Conservation (phyloP, 2,797 vertebrate genomes). For the Buphagus erythrorhynchus region DNA sequence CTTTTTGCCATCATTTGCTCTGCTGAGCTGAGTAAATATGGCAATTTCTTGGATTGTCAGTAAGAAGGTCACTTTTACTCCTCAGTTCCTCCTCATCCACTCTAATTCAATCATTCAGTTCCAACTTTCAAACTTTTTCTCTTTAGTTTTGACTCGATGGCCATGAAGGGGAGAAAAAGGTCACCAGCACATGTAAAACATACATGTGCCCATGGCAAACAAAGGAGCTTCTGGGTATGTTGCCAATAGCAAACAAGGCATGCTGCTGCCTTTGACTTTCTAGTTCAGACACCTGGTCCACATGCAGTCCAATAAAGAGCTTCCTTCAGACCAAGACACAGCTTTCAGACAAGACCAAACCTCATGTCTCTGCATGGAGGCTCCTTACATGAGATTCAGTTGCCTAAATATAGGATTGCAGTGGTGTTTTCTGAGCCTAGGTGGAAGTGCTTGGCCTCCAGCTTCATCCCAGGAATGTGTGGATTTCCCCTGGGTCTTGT, state of each 20-base stretch:
- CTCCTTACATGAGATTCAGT: not conserved
- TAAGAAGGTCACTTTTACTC: constrained; percentile 47
- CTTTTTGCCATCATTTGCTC: constrained; percentile 59
- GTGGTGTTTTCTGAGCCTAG: not conserved
- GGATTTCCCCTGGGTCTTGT: not conserved
- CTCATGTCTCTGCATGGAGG: not conserved
- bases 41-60: constrained; percentile 25
- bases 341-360: not conserved
- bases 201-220: not conserved
- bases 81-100: not conserved
- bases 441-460: not conserved
- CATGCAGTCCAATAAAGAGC: not conserved
- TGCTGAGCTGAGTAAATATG: constrained; percentile 46
- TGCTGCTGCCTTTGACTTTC: not conserved
- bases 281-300: not conserved
- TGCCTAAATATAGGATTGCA: not conserved
- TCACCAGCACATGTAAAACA: not conserved
- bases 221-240: not conserved
- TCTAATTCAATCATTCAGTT: not conserved
- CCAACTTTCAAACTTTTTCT: constrained; percentile 2
- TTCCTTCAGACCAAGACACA: not conserved
- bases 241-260: not conserved
- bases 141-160: not conserved
- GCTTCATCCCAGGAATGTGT: not conserved
- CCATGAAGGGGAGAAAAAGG: not conserved